phyloP scores from a whole-genome alignment of 2,888 invertebrate species.

The Hipparchia semele region DNA sequence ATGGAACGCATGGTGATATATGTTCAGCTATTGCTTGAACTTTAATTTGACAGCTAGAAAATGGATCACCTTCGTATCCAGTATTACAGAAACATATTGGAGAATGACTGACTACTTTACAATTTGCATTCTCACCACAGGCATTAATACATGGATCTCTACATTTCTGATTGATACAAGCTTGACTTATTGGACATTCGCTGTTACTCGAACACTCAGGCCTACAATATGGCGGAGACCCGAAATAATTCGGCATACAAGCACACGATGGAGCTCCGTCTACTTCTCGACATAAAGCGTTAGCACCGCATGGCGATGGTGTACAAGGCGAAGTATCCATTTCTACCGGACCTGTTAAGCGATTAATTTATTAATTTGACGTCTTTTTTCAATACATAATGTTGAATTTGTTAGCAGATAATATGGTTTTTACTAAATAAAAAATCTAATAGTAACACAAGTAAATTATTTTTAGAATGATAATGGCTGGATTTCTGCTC shows the following conservation, averaged over 20 bases:
- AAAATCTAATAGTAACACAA: too few species aligned
- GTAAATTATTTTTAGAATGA: too few species aligned
- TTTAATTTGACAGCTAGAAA: slow-evolving; percentile 81
- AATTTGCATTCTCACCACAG: slow-evolving; percentile 88
- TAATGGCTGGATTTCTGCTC: too few species aligned
- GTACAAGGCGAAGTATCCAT: slow-evolving; percentile 84
- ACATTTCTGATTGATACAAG: slow-evolving; percentile 87
- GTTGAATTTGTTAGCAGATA: too few species aligned
- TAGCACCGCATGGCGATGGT: slow-evolving; percentile 87
- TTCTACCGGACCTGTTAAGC: slow-evolving; percentile 72
- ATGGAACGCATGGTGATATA: slow-evolving; percentile 83
- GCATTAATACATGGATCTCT: slow-evolving; percentile 86
- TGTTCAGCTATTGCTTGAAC: slow-evolving; percentile 68
- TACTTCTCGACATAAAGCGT: slow-evolving; percentile 84
- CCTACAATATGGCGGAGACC: slow-evolving; percentile 89
- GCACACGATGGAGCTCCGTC: slow-evolving; percentile 86
- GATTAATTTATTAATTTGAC: slow-evolving; percentile 5
- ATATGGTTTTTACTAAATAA: background rate
- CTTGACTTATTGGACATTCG: slow-evolving; percentile 85
- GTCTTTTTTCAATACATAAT: too few species aligned
- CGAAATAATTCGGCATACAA: slow-evolving; percentile 86
- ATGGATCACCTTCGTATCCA: slow-evolving; percentile 87
- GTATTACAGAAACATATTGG: slow-evolving; percentile 88
- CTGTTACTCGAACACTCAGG: slow-evolving; percentile 89
- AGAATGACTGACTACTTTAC: slow-evolving; percentile 88